Conservation (phyloP, 2,888 invertebrate species). For the Dasypolia templi region DNA sequence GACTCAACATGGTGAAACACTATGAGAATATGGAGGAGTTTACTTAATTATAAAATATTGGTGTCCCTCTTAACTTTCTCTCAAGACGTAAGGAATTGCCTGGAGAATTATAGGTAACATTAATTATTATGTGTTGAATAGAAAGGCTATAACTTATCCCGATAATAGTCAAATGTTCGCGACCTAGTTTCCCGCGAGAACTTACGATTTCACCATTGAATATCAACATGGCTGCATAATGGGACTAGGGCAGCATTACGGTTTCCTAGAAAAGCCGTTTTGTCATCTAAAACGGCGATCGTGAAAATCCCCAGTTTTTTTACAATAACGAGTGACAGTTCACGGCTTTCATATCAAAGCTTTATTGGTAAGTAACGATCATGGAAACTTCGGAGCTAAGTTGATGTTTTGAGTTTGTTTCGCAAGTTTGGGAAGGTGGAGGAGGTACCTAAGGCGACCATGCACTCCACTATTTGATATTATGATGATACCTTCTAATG, state of each 20-base stretch:
- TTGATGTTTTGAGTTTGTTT: not conserved
- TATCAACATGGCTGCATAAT: slow-evolving; percentile 26
- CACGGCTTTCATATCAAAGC: no score
- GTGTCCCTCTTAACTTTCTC: slow-evolving; percentile 17
- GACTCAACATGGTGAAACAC: not conserved
- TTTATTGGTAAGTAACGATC: not conserved
- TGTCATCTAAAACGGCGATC: no score
- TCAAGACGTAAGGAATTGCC: not conserved
- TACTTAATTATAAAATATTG: not conserved
- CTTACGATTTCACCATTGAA: slow-evolving; percentile 38
- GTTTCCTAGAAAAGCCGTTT: no score
- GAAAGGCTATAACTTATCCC: slow-evolving; percentile 26
- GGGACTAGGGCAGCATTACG: not conserved
- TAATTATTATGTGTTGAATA: slow-evolving; percentile 11
- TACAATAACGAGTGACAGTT: no score
- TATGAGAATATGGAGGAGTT: not conserved
- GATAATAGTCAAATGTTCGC: slow-evolving; percentile 13
- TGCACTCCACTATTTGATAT: not conserved
- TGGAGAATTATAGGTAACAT: not conserved
- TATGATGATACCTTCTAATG: not conserved
- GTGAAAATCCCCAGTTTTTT: no score
- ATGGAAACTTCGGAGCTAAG: not conserved
- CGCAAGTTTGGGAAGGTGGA: not conserved
- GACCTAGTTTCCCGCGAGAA: slow-evolving; percentile 34
- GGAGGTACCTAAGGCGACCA: not conserved